Conservation (phyloP, 2,888 invertebrate genomes). For the Steinernema hermaphroditum region DNA sequence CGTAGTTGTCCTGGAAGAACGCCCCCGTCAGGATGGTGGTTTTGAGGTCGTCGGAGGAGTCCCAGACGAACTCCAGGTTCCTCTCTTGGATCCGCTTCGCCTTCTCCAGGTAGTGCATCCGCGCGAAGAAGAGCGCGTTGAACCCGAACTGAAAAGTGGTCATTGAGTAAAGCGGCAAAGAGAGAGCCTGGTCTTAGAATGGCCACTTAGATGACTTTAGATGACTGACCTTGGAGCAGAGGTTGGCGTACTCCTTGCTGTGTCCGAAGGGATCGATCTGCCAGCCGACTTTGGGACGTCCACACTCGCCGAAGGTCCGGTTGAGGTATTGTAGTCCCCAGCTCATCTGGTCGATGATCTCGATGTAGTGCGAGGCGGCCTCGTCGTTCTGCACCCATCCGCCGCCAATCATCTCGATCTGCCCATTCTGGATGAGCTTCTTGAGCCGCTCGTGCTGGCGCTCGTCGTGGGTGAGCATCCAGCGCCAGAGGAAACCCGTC, state of each 20-base stretch:
- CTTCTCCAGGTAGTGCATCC: constrained; percentile 67
- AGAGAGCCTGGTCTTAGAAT: not conserved
- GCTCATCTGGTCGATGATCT: constrained; percentile 72
- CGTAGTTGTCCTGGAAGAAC: constrained; percentile 67
- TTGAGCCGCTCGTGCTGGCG: constrained; percentile 49
- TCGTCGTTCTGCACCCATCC: constrained; percentile 73
- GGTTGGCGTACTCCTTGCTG: constrained; percentile 70
- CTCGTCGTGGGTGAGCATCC: constrained; percentile 51
- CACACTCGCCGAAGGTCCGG: constrained; percentile 67
- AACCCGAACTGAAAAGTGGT: constrained; percentile 77
- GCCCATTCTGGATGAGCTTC: constrained; percentile 57
- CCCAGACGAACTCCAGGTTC: constrained; percentile 70
- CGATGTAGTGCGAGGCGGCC: constrained; percentile 71
- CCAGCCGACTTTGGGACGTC: constrained; percentile 70
- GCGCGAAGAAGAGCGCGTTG: constrained; percentile 71
- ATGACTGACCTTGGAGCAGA: constrained; percentile 70
- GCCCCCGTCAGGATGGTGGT: constrained; percentile 79
- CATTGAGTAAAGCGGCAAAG: not conserved
- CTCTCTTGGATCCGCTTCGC: constrained; percentile 61
- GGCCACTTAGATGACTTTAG: too few relatives aligned
- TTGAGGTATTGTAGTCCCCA: constrained; percentile 67
- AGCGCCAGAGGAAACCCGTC: constrained; percentile 63
- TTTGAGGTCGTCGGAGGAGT: constrained; percentile 67
- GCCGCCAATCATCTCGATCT: constrained; percentile 58
- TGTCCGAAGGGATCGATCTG: constrained; percentile 73